These are phyloP conservation scores for Sepioteuthis lessoniana DNA, from an alignment of 2,888 invertebrate species.

Conservation along the genomic window DNA sequence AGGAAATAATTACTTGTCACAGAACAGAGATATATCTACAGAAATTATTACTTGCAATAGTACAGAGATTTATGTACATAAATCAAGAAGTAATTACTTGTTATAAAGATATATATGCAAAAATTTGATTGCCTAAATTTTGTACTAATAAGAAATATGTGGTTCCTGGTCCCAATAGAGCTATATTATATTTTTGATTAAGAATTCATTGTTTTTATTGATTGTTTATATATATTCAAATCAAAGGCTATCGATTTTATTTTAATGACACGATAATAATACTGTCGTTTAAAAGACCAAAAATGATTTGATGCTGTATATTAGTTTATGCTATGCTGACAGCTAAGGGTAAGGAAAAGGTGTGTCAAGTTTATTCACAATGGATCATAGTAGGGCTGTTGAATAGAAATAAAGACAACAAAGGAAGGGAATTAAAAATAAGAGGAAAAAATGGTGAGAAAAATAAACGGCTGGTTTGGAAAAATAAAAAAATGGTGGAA, in stretches of 20 bases:
- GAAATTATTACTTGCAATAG: too few species aligned
- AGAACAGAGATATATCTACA: too few species aligned
- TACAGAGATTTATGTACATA: too few species aligned
- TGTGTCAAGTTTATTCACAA: background rate
- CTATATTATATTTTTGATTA: background rate
- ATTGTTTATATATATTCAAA: background rate
- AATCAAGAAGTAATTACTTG: too few species aligned
- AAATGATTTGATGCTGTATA: background rate
- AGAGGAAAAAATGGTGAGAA: background rate
- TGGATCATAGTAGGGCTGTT: background rate
- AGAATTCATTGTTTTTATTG: background rate
- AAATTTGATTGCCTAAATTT: background rate
- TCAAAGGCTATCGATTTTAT: constrained; percentile 21
- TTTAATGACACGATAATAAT: background rate
- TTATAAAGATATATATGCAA: background rate
- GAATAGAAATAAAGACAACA: background rate
- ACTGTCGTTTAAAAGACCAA: background rate
- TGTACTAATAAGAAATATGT: background rate
- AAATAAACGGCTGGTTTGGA: background rate
- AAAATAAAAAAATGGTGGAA: background rate
- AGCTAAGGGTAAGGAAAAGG: background rate
- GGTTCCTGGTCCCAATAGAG: background rate
- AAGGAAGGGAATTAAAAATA: background rate
- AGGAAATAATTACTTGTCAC: too few species aligned
- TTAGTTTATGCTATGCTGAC: background rate